Evolutionary conservation across 2,113 vertebrate species (phyloP).

Genomic region (Tympanuchus pallidicinctus): DNA sequence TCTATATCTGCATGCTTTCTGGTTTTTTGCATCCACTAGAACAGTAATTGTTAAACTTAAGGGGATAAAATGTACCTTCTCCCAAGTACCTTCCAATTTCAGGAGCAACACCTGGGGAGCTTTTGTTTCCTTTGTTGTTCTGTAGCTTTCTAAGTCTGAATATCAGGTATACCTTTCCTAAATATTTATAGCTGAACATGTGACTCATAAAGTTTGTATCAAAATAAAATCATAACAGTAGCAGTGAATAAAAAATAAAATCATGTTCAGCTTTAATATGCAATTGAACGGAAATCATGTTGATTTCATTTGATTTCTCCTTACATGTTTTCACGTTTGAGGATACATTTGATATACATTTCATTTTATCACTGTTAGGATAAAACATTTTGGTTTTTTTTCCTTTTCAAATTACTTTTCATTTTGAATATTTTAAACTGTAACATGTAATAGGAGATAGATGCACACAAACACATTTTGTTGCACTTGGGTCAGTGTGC

Average conservation of each 20-base stretch:
- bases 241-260: neutral
- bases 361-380: neutral
- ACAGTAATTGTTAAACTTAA: neutral
- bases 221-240: neutral
- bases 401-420: neutral
- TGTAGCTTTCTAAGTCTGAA: neutral
- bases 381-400: neutral
- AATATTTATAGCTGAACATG: neutral
- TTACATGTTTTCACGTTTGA: neutral
- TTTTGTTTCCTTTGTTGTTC: neutral
- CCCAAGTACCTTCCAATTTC: neutral
- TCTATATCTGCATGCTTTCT: neutral
- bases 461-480: neutral
- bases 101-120: neutral
- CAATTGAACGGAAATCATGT: neutral
- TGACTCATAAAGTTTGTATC: neutral
- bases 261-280: neutral
- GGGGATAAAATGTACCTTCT: neutral
- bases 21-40: neutral
- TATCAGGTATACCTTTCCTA: neutral
- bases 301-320: neutral
- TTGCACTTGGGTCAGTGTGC: neutral
- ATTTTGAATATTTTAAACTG: neutral
- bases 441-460: neutral
- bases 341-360: neutral